Evolutionary conservation across 2,888 invertebrate genomes (phyloP).

Genomic region (Hemaris fuciformis): DNA sequence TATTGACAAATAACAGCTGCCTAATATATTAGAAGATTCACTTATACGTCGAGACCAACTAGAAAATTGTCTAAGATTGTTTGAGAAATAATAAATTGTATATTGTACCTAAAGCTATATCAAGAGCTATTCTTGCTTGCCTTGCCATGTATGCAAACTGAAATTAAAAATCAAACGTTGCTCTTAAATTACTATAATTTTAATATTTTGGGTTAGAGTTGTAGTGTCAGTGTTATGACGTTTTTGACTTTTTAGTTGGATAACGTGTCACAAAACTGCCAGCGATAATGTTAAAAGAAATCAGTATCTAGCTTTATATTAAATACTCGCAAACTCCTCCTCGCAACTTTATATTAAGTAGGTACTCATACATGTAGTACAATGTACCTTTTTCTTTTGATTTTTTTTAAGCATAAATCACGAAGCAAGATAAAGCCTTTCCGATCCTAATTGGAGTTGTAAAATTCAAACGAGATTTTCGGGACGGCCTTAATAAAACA

Average conservation of each 20-base stretch:
- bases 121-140: slow-evolving; percentile 53
- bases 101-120: slow-evolving; percentile 55
- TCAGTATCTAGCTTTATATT: too few species aligned
- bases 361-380: too few species aligned
- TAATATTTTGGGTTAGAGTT: background rate
- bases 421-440: background rate
- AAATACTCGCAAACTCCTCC: too few species aligned
- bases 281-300: background rate
- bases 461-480: background rate
- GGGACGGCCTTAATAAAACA: background rate
- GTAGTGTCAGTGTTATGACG: background rate
- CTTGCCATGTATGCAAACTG: slow-evolving; percentile 46
- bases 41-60: background rate
- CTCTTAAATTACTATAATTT: background rate
- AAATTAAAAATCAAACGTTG: background rate
- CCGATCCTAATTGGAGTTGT: background rate
- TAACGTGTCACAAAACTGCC: background rate
- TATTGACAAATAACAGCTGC: background rate
- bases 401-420: background rate
- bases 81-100: slow-evolving; percentile 22
- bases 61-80: slow-evolving; percentile 9
- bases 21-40: background rate
- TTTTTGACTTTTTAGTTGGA: background rate
- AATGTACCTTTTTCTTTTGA: background rate
- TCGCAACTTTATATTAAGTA: too few species aligned